Evolutionary conservation across 53 echinoderm and acorn worm genomes (phyloP), one percentile per base, ranked within the genome.

Genomic region (Apostichopus leukothele): DNA sequence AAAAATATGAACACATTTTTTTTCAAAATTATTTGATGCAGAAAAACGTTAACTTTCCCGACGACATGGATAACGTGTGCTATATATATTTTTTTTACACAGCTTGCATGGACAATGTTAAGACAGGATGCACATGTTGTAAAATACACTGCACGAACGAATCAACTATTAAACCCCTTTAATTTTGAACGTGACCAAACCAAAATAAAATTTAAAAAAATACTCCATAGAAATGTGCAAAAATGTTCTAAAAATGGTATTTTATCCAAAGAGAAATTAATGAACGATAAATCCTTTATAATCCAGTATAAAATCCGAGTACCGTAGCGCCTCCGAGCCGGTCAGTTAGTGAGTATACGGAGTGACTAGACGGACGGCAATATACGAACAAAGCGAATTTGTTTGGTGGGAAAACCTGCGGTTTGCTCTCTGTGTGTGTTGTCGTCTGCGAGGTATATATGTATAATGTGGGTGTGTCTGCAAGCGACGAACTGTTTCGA

Each of bases 391-490:
- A 81, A 81, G 81, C 81, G 81, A 81, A 55, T 20, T 81, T 81
- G 53, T 54, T 80, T 81, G 81, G 81, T 81, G 81, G 81, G 81
- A 81, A 81, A 81, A 81, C 81, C 59, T 81, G 81, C 81, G 81
- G 81, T 81, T 81, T 16, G 18, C 71, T 71, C 18, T 71, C 71
- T 57, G 71, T 19, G 18, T 71, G 71, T 19, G 71, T 71, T 71
- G 71, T 71, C 6, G 71, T 71, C 71, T 18, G 71, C 18, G n/a
- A 18, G 20, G 18, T 71, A n/a, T 39, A 39, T 39, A 39, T 39
- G 39, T 39, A 39, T 71, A 71, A 81, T 14, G 52, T 77, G 79
- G 79, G 79, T 79, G 79, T 79, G 79, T 79, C 79, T 26, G 54
- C 54, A n/a, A 79, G 52, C 79, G 54, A 53, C 79, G 52, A 79